Conservation (phyloP, 2,888 invertebrate genomes). For the Drosophila hawaiiensis region DNA sequence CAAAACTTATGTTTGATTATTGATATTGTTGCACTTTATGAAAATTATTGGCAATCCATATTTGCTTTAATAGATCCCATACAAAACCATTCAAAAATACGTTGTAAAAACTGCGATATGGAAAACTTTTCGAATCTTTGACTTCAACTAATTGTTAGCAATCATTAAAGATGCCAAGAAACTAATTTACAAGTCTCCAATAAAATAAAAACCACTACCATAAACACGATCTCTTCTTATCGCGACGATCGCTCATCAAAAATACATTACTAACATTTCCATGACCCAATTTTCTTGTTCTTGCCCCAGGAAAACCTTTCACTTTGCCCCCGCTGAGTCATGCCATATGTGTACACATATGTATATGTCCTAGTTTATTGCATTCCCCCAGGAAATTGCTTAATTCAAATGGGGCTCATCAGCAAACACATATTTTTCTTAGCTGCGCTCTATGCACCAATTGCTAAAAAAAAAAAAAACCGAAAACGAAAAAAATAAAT, state of each 20-base stretch:
- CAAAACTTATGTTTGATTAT: background rate
- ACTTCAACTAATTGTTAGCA: background rate
- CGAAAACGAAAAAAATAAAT: constrained; percentile 4
- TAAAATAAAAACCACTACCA: background rate
- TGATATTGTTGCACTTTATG: background rate
- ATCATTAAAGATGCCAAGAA: background rate
- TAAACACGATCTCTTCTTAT: background rate
- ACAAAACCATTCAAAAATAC: background rate
- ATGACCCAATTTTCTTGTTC: constrained; percentile 30
- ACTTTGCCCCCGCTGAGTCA: constrained; percentile 48
- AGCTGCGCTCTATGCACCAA: constrained; percentile 16
- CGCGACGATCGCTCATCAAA: background rate
- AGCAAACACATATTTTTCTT: constrained; percentile 23
- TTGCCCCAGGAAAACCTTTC: constrained; percentile 41
- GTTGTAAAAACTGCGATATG: background rate
- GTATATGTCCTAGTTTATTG: constrained; percentile 39
- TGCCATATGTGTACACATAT: constrained; percentile 24
- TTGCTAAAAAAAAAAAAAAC: constrained; percentile 14
- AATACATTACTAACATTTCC: constrained; percentile 21
- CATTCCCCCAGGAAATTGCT: constrained; percentile 34
- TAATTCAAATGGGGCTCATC: constrained; percentile 51
- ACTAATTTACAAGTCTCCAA: background rate
- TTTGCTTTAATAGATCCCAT: background rate
- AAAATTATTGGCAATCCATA: background rate
- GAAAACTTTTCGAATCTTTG: background rate